Conservation (phyloP, 2,113 vertebrate genomes). For the Dasyornis broadbenti region DNA sequence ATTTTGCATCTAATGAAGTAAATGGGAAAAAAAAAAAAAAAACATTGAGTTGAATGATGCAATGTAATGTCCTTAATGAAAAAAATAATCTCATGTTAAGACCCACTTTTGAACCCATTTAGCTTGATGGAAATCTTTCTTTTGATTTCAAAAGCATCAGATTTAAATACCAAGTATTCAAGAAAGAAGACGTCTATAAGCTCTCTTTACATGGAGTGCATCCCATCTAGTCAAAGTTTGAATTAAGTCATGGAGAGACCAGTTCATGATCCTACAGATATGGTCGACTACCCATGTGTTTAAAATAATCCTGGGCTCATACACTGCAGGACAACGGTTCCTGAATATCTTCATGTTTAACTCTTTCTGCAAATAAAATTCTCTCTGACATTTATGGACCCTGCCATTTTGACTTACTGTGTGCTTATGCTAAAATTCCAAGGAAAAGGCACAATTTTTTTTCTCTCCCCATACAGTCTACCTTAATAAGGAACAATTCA, state of each 20-base stretch:
- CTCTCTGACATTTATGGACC: constrained; percentile 16
- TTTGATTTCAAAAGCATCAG: constrained; percentile 3
- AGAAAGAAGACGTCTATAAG: background rate
- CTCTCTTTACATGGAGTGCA: background rate
- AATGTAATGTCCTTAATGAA: constrained; percentile 35
- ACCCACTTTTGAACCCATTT: constrained; percentile 35
- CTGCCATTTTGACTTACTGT: constrained; percentile 19
- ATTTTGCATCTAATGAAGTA: constrained; percentile 35
- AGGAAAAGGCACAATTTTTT: background rate
- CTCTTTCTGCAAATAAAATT: constrained; percentile 33
- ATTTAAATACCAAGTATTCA: background rate
- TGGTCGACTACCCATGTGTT: background rate
- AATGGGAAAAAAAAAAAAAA: constrained; percentile 22
- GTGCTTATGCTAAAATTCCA: constrained; percentile 35
- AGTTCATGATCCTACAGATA: background rate
- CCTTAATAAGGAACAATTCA: constrained; percentile 13
- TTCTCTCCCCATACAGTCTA: background rate
- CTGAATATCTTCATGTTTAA: constrained; percentile 21
- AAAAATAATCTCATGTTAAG: constrained; percentile 36
- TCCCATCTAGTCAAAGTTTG: background rate
- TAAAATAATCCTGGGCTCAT: background rate
- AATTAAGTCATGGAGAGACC: background rate
- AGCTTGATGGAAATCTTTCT: constrained; percentile 5
- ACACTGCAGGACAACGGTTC: background rate
- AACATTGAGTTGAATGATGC: constrained; percentile 2